Conservation (phyloP, 2,113 vertebrate genomes). For the Piaya cayana region DNA sequence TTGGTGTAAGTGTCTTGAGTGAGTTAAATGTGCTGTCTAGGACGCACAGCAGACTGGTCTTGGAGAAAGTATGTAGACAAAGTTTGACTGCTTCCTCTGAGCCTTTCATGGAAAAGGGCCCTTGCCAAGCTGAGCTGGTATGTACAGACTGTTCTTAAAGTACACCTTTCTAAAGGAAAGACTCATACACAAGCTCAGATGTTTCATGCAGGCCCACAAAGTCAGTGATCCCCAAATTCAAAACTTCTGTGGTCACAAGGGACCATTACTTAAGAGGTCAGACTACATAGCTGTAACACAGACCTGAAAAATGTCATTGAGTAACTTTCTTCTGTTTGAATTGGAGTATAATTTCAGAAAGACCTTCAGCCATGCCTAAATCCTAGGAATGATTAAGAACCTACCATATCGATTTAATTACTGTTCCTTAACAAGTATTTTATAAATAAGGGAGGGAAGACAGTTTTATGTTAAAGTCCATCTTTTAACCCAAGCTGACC, state of each 20-base stretch:
- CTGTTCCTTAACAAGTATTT: background rate
- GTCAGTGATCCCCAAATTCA: background rate
- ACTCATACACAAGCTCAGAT: background rate
- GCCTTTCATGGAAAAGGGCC: constrained; percentile 51
- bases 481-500: constrained; percentile 18
- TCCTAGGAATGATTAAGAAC: background rate
- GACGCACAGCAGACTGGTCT: constrained; percentile 39
- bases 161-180: background rate
- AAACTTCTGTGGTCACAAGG: background rate
- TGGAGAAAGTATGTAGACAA: constrained; percentile 62
- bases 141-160: constrained; percentile 47
- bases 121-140: constrained; percentile 58
- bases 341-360: constrained; percentile 11
- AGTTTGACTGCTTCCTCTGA: constrained; percentile 59
- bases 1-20: constrained; percentile 30
- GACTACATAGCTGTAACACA: background rate
- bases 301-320: constrained; percentile 34
- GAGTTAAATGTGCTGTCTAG: constrained; percentile 51
- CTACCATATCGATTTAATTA: background rate
- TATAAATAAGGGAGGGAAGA: background rate
- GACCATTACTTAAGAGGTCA: background rate
- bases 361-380: background rate
- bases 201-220: background rate
- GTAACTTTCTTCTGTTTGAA: background rate
- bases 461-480: background rate